Conservation (phyloP, 1,140 invertebrate genomes). For the Meloidogyne floridensis region DNA sequence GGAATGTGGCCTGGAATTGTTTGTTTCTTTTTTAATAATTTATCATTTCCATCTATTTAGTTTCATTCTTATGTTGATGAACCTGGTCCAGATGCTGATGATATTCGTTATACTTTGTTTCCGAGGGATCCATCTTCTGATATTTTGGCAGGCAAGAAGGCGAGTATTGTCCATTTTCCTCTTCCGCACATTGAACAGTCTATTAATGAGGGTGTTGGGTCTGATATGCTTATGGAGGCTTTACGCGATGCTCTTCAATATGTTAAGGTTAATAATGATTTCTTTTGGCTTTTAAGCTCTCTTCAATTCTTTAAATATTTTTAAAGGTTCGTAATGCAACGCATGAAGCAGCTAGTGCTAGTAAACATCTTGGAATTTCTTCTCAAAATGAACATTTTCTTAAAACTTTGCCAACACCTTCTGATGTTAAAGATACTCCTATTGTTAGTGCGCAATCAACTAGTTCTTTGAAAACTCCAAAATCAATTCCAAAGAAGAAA, state of each 20-base stretch:
- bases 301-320: neutral
- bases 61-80: conserved; percentile 13
- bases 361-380: conserved; percentile 1
- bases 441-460: neutral
- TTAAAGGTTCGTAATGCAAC: neutral
- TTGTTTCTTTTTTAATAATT: neutral
- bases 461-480: neutral
- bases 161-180: conserved; percentile 28
- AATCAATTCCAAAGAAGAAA: neutral
- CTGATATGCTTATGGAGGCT: conserved; percentile 21
- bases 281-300: too few relatives aligned
- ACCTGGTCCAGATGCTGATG: neutral
- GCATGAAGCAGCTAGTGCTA: neutral
- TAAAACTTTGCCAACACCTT: neutral
- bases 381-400: conserved; percentile 5
- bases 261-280: neutral
- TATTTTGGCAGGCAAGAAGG: neutral
- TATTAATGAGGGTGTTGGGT: conserved; percentile 27
- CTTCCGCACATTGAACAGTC: conserved; percentile 23
- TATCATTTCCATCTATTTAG: neutral
- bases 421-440: neutral
- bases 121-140: conserved; percentile 19
- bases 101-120: conserved; percentile 30
- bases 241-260: conserved; percentile 17
- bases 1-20: conserved; percentile 33